Evolutionary conservation across 2,113 vertebrate species (phyloP).

Genomic region (Bujurquina vittata): DNA sequence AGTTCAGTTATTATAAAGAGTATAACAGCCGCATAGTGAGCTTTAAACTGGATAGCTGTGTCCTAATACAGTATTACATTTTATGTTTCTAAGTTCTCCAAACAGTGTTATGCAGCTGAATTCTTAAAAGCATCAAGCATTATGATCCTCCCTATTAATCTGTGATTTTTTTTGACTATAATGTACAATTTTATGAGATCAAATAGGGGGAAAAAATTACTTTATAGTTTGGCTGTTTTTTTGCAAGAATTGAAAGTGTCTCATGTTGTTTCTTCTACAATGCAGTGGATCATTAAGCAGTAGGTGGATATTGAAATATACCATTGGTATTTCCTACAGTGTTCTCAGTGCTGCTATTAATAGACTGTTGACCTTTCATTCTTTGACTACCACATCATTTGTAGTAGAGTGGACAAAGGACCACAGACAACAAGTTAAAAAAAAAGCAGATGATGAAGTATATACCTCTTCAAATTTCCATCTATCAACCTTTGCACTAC

Average conservation of each 20-base stretch:
- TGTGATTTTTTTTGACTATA: neutral
- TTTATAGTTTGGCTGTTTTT: neutral
- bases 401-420: slow-evolving; percentile 1
- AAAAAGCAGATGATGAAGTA: neutral
- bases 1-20: neutral
- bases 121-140: neutral
- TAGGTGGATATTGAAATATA: neutral
- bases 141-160: neutral
- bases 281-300: neutral
- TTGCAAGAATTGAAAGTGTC: neutral
- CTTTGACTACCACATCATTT: neutral
- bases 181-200: neutral
- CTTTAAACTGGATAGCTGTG: neutral
- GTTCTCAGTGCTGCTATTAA: slow-evolving; percentile 50
- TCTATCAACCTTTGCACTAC: neutral
- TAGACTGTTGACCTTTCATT: slow-evolving; percentile 69
- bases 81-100: neutral
- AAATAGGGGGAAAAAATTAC: neutral
- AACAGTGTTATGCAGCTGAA: neutral
- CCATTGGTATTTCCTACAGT: slow-evolving; percentile 35
- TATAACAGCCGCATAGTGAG: neutral
- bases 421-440: neutral
- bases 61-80: neutral
- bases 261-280: neutral
- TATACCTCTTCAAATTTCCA: neutral